phyloP scores from a whole-genome alignment of 2,113 vertebrate species.

The Muscicapa adusta region DNA sequence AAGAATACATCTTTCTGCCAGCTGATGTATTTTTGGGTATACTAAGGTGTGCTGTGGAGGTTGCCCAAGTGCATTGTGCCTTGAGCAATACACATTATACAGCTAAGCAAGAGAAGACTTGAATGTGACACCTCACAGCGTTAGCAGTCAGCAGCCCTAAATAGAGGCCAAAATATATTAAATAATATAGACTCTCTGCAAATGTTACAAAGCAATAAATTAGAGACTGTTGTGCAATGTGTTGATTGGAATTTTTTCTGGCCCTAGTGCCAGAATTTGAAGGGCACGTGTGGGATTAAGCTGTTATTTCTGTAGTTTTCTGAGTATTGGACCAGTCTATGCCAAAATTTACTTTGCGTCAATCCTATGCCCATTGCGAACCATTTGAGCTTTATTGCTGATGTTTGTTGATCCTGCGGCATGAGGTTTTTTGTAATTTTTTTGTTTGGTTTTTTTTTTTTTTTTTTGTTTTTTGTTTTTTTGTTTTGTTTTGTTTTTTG shows the following conservation, averaged over 20 bases:
- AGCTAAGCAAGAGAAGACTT: neutral
- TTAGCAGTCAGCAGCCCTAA: neutral
- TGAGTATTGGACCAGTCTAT: neutral
- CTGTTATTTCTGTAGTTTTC: neutral
- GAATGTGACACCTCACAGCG: neutral
- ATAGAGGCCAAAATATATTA: neutral
- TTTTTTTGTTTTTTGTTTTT: no score
- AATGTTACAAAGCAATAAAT: neutral
- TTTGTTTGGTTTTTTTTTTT: no score
- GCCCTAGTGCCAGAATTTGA: neutral
- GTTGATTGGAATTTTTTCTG: neutral
- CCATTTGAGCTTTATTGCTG: neutral
- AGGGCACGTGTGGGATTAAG: rapidly evolving
- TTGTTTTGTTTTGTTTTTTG: no score
- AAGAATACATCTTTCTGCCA: neutral
- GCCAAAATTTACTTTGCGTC: neutral
- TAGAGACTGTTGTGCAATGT: neutral
- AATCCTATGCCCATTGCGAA: neutral
- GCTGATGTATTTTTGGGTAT: neutral
- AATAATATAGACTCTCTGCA: neutral
- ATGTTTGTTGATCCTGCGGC: neutral
- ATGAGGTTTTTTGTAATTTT: no score
- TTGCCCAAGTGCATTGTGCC: neutral
- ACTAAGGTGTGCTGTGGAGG: neutral
- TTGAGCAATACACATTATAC: neutral